Conservation (phyloP, 2,113 vertebrate species). For the Pteruthius melanotis region DNA sequence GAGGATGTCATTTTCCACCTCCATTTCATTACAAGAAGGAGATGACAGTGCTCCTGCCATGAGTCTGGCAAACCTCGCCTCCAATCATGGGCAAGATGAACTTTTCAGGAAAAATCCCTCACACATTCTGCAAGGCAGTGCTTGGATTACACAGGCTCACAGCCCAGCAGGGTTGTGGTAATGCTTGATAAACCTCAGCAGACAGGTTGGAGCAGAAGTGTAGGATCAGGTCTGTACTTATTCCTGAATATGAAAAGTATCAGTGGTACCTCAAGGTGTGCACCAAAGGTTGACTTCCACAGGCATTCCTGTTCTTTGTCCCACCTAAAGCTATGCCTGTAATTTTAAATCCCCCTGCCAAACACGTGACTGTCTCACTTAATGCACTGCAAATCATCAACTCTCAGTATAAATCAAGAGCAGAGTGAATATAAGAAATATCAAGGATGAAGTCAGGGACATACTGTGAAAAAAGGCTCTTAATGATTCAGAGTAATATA, state of each 20-base stretch:
- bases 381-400: background rate
- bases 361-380: background rate
- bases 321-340: background rate
- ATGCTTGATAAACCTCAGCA: background rate
- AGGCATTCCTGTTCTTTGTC: background rate
- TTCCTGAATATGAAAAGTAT: background rate
- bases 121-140: background rate
- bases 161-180: background rate
- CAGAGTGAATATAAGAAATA: background rate
- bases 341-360: background rate
- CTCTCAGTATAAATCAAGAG: background rate
- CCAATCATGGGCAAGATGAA: background rate
- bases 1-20: background rate
- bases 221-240: background rate
- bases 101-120: background rate
- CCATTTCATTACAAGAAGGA: background rate
- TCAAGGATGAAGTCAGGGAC: constrained; percentile 43
- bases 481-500: constrained; percentile 10
- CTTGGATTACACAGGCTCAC: background rate
- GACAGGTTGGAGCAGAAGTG: background rate
- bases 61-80: background rate
- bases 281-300: background rate
- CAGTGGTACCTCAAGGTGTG: background rate
- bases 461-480: background rate
- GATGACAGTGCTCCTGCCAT: background rate